Conservation (phyloP, 2,113 vertebrate species). For the Parotia lawesii region DNA sequence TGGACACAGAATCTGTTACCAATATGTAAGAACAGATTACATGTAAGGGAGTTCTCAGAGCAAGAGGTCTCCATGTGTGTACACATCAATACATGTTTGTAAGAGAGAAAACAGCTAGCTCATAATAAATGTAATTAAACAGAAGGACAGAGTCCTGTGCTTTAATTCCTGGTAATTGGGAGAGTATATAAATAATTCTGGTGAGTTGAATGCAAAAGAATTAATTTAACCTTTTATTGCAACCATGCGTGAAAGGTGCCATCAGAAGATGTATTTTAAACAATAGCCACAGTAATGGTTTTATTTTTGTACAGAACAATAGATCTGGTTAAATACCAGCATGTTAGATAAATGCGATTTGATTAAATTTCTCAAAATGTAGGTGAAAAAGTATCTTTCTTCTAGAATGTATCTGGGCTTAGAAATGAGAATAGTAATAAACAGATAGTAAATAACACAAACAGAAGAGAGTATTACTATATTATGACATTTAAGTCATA, state of each 20-base stretch:
- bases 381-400: neutral
- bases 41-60: neutral
- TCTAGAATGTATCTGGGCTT: neutral
- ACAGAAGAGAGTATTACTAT: neutral
- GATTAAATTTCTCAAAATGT: neutral
- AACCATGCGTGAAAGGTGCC: neutral
- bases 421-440: neutral
- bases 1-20: neutral
- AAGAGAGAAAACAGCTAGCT: neutral
- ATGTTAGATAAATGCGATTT: neutral
- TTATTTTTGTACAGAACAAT: neutral
- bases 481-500: neutral
- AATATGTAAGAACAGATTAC: neutral
- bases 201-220: neutral
- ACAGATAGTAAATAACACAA: neutral
- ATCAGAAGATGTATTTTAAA: neutral
- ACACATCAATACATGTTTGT: neutral
- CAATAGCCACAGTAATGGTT: neutral
- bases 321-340: neutral
- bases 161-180: neutral
- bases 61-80: neutral
- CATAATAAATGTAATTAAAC: neutral
- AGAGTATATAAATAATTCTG: neutral
- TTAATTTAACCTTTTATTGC: neutral
- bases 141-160: neutral